Percentiles rank a stretch among this genome's conserved stretches.
These are phyloP conservation scores for Blastobasis lacticolella DNA, from an alignment of 2,888 invertebrate genomes.

Conservation along the genomic window DNA sequence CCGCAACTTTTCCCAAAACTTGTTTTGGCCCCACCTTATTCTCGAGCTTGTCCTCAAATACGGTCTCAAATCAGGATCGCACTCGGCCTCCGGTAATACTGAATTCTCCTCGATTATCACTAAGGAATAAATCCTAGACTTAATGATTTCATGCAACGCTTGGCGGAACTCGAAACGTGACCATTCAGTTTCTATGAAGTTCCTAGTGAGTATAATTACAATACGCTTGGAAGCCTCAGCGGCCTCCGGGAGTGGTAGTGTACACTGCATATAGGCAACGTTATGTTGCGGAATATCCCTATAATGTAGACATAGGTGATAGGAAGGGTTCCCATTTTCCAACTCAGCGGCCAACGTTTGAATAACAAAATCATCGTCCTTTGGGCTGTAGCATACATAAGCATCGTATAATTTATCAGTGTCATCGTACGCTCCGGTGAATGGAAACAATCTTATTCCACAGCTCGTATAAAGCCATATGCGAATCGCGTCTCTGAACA, in stretches of 20 bases:
- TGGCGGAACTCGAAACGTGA: slow-evolving; percentile 91
- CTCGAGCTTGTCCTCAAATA: slow-evolving; percentile 91
- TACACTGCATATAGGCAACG: slow-evolving; percentile 78
- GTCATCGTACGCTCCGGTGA: slow-evolving; percentile 82
- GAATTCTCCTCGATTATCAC: slow-evolving; percentile 90
- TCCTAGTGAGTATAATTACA: slow-evolving; percentile 88
- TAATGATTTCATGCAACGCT: slow-evolving; percentile 89
- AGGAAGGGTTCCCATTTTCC: slow-evolving; percentile 86
- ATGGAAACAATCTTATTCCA: slow-evolving; percentile 86
- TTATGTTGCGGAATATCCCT: slow-evolving; percentile 86
- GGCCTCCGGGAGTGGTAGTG: slow-evolving; percentile 87
- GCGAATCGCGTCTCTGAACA: slow-evolving; percentile 89
- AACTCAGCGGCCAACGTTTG: slow-evolving; percentile 89
- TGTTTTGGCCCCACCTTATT: slow-evolving; percentile 90
- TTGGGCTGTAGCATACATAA: slow-evolving; percentile 93
- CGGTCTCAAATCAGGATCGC: slow-evolving; percentile 89
- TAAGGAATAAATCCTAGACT: slow-evolving; percentile 86
- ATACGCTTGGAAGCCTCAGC: slow-evolving; percentile 91
- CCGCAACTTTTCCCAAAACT: slow-evolving; percentile 94
- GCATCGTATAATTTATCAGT: slow-evolving; percentile 93
- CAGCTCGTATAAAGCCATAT: slow-evolving; percentile 92
- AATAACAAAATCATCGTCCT: slow-evolving; percentile 93
- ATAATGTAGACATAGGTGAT: slow-evolving; percentile 91
- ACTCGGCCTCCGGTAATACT: slow-evolving; percentile 85
- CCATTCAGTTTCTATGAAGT: slow-evolving; percentile 95